Percentiles rank a stretch among this genome's conserved stretches.
phyloP scores from a whole-genome alignment of 2,797 vertebrate species.

The Poecile montanus region DNA sequence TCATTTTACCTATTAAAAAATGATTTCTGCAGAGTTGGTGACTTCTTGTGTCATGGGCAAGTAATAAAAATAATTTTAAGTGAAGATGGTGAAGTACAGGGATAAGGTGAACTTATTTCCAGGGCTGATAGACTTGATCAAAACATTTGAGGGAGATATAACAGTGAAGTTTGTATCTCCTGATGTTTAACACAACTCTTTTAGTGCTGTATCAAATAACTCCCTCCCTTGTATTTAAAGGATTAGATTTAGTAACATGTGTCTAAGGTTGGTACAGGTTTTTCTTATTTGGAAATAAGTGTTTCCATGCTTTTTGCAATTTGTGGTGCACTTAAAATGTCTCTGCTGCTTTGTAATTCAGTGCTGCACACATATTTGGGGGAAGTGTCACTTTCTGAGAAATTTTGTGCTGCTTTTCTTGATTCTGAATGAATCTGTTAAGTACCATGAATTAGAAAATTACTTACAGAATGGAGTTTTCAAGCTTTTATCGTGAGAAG shows the following conservation, averaged over 20 bases:
- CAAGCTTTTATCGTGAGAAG: not conserved
- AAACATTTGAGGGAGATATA: conserved; percentile 33
- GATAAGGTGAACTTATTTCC: not conserved
- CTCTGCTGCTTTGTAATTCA: conserved; percentile 74
- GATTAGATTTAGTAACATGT: conserved; percentile 68
- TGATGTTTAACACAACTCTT: conserved; percentile 54
- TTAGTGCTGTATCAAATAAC: conserved; percentile 54
- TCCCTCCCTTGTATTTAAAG: conserved; percentile 57
- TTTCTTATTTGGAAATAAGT: conserved; percentile 80
- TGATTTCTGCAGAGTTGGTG: not conserved
- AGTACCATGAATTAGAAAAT: conserved; percentile 53
- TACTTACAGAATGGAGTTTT: not conserved
- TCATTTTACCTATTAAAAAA: not conserved
- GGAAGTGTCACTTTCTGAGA: conserved; percentile 69
- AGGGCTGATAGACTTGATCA: not conserved
- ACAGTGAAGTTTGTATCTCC: conserved; percentile 55
- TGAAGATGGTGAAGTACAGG: not conserved
- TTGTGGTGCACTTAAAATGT: conserved; percentile 78
- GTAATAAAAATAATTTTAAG: not conserved
- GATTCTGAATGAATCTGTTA: conserved; percentile 51
- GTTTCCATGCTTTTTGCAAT: conserved; percentile 77
- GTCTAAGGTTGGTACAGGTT: conserved; percentile 71
- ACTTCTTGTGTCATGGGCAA: not conserved
- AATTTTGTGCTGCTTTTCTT: conserved; percentile 44
- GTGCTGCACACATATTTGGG: conserved; percentile 60